Base-by-base conservation (phyloP, 2,888 invertebrate genomes). In the Synergus itoensis region DNA sequence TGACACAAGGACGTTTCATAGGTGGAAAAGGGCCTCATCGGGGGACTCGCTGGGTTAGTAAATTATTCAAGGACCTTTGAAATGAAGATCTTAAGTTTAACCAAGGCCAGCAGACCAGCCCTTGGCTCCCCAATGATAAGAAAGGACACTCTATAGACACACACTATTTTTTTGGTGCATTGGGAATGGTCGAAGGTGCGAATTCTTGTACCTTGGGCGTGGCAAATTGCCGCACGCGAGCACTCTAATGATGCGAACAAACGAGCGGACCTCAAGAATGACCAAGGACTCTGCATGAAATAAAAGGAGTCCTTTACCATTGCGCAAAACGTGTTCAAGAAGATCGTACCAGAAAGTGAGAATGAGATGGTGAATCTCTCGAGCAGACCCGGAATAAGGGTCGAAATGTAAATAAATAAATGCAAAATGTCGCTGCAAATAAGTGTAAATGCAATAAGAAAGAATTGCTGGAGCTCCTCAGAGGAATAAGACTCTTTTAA, bases 201-300 rank as follows among this genome's bases (percentile, higher is more conserved):
- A 89, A 89, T 88, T 87, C 88, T 89, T 84, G 87, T 86, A 85
- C 79, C 84, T 86, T 88, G 89, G 90, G 90, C 89, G 90, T 89
- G 90, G 90, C 90, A 89, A 90, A 90, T 90, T 89, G 90, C 87
- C 87, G 88, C 90, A 89, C 90, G 90, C 89, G 88, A 90, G 82
- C 84, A 80, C 85, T 87, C 89, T 90, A 90, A 90, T 90, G 90
- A 90, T 86, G 88, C 87, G 88, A 89, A 90, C 90, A 89, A 90
- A 90, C 88, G 88, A 88, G 87, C 87, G 79, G 78, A 84, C 80
- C 81, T 82, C 78, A 78, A 69, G 77, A 81, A 80, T 69, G 76
- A 80, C 78, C 60, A 77, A 73, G 77, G 77, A 81, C 62, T 77
- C 60, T 60, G 65, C 79, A 67, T 67, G 78, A 78, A 85, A 84